Base-by-base conservation (phyloP, 2,113 vertebrate genomes). In the Pluvialis apricaria region DNA sequence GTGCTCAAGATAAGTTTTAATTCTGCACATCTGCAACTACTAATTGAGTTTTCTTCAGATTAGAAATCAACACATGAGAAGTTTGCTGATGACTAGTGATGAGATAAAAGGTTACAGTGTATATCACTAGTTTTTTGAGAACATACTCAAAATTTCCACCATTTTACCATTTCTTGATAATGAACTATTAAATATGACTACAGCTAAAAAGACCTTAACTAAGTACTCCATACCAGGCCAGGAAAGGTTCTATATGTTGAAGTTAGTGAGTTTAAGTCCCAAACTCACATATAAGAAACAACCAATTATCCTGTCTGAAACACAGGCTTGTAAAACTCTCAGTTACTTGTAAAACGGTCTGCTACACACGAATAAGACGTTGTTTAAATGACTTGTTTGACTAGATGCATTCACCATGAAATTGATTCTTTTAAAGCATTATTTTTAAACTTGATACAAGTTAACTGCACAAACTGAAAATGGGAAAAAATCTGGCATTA, bases 301-400 rank as follows among this genome's bases (percentile, higher is more conserved):
- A 98, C 98, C 98, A 98, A 99, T 99, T 99, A 98, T 97, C 97
- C 98, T 86, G 97, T 98, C 98, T 99, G 99, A 99, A 99, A 98
- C 97, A 97, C 95, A 98, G 98, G 96, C 98, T 98, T 98, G 98
- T 98, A 98, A 99, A 99, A 98, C 98, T 98, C 99, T 98, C 98
- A 98, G 98, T 99, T 98, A 98, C 99, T 98, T 99, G 98, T 99
- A 99, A 99, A 99, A 99, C 64, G 97, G 98, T 99, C 98, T 98
- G 97, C 97, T 98, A 98, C 98, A 98, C 98, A 97, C 94, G 87
- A 99, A 97, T 97, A 98, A 98, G 96, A 98, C 98, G 96, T 94
- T 98, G 95, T 97, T 98, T 97, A 98, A 98, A 98, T 98, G 97
- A 98, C 96, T 98, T 97, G 97, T 98, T 98, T 98, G 97, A 97